Conservation (phyloP, 2,113 vertebrate species). For the Labeo rohita region DNA sequence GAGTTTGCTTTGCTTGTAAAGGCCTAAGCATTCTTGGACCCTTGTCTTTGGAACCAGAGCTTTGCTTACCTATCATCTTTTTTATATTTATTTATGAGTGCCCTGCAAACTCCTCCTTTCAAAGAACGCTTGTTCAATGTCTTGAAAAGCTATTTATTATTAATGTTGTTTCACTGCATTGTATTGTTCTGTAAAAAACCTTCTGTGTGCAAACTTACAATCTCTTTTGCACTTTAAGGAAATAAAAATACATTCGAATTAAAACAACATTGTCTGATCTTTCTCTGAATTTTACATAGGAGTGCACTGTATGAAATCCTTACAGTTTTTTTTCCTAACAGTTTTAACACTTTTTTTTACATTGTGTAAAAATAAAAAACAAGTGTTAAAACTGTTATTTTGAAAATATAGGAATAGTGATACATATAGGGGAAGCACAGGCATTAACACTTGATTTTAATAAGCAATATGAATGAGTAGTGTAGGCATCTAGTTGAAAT, state of each 20-base stretch:
- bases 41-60: conserved; percentile 54
- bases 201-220: conserved; percentile 55
- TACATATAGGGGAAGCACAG: neutral
- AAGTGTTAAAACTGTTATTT: neutral
- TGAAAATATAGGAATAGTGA: neutral
- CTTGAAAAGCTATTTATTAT: conserved; percentile 56
- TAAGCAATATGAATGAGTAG: no score
- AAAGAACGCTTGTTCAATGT: conserved; percentile 55
- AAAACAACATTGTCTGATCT: conserved; percentile 25
- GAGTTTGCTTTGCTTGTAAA: conserved; percentile 68
- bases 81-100: conserved; percentile 71
- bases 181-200: conserved; percentile 54
- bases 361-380: no score
- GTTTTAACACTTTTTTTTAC: no score
- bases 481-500: neutral
- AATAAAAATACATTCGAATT: conserved; percentile 62
- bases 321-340: no score
- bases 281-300: neutral
- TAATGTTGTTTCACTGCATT: conserved; percentile 56
- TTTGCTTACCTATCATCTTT: conserved; percentile 60
- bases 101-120: conserved; percentile 54
- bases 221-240: conserved; percentile 63
- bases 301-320: neutral
- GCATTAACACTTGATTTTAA: neutral
- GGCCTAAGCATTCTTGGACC: conserved; percentile 59